These are phyloP conservation scores for Botrylloides violaceus DNA, from an alignment of 23 tunicate species.

Conservation along the genomic window DNA sequence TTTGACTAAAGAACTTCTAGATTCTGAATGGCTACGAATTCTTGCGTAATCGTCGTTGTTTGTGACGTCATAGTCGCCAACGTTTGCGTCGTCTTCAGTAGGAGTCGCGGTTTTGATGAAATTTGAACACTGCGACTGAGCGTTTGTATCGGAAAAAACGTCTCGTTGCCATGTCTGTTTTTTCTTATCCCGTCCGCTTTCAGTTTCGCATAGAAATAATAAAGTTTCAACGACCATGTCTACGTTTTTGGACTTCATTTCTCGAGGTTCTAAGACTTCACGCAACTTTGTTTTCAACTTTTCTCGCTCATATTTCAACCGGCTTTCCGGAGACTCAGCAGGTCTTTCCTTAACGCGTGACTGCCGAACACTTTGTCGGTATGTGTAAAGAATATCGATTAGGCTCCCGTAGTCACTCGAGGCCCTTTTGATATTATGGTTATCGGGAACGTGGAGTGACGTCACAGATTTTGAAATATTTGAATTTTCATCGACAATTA, in stretches of 20 bases:
- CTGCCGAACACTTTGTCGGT: constrained; percentile 1
- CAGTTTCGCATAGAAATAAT: constrained; percentile 6
- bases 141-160: not conserved
- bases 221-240: constrained; percentile 18
- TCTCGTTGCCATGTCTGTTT: constrained; percentile 14
- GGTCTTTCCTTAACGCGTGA: not conserved
- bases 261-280: not conserved
- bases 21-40: not conserved
- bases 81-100: not conserved
- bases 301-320: constrained; percentile 1
- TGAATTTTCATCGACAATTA: not conserved
- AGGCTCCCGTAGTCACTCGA: constrained; percentile 11
- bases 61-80: not conserved
- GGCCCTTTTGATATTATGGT: too few species aligned
- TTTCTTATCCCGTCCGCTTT: not conserved
- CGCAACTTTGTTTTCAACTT: not conserved
- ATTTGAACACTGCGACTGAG: too few species aligned
- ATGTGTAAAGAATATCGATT: constrained; percentile 11
- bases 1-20: not conserved
- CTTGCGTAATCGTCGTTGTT: not conserved
- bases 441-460: too few species aligned
- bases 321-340: not conserved
- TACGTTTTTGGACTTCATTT: constrained; percentile 6
- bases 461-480: not conserved
- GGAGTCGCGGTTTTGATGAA: not conserved